phyloP scores from a whole-genome alignment of 1,140 invertebrate species.

The Meloidogyne exigua region DNA sequence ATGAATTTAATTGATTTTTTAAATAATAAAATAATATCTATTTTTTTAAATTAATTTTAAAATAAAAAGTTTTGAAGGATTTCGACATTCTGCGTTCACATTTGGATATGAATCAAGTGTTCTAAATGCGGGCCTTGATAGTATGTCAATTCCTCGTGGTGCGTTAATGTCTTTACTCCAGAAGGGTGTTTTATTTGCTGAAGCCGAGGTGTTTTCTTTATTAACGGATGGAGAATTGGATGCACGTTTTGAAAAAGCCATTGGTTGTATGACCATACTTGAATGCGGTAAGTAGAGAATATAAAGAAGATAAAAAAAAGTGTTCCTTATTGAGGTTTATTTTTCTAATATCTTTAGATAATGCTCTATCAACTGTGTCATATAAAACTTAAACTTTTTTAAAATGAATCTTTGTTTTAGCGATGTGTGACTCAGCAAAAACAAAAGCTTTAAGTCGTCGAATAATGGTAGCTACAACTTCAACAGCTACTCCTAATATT shows the following conservation, averaged over 20 bases:
- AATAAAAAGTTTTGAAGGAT: constrained; percentile 14
- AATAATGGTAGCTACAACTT: constrained; percentile 3
- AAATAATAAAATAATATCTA: too few relatives aligned
- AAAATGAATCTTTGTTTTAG: constrained; percentile 18
- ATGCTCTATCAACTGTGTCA: too few relatives aligned
- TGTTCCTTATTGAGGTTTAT: not conserved
- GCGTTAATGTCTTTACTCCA: constrained; percentile 35
- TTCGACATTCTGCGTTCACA: constrained; percentile 36
- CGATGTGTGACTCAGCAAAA: constrained; percentile 28
- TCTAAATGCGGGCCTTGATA: constrained; percentile 34
- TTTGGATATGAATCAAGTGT: constrained; percentile 40
- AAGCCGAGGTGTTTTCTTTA: constrained; percentile 36
- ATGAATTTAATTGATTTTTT: too few relatives aligned
- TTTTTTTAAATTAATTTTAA: not conserved
- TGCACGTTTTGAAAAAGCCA: constrained; percentile 34
- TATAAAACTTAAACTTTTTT: not conserved
- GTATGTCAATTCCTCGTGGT: constrained; percentile 36
- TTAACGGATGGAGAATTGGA: constrained; percentile 34
- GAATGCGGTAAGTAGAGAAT: constrained; percentile 34
- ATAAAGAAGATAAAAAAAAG: too few relatives aligned
- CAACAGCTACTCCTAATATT: not conserved
- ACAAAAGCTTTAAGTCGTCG: constrained; percentile 25
- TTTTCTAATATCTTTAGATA: too few relatives aligned
- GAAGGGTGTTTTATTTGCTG: constrained; percentile 37
- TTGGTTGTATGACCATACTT: constrained; percentile 37